phyloP scores from a whole-genome alignment of 2,113 vertebrate species.

The Bungarus multicinctus region DNA sequence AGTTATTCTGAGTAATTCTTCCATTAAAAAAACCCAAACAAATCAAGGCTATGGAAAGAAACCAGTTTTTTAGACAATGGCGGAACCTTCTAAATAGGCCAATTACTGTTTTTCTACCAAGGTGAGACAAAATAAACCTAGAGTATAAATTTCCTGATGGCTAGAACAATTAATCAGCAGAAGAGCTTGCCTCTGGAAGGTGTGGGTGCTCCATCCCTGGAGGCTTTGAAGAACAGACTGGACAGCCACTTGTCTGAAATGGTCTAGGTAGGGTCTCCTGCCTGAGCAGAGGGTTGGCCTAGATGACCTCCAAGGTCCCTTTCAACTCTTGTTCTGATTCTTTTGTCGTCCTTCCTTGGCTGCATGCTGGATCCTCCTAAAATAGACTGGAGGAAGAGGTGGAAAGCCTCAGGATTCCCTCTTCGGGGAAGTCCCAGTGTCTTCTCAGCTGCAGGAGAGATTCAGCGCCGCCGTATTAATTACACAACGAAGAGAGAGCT shows the following conservation, averaged over 20 bases:
- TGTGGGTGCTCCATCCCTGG: background rate
- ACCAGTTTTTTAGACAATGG: too few relatives aligned
- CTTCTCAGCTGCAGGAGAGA: conserved; percentile 52
- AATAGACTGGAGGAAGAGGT: conserved; percentile 51
- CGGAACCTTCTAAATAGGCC: too few relatives aligned
- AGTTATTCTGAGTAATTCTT: too few relatives aligned
- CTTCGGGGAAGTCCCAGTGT: conserved; percentile 44
- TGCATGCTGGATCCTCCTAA: conserved; percentile 42
- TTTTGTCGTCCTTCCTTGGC: conserved; percentile 41
- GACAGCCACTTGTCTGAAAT: background rate
- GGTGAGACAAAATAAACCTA: too few relatives aligned
- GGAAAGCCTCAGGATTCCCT: conserved; percentile 43
- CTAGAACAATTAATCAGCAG: too few relatives aligned
- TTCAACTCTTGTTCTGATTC: background rate
- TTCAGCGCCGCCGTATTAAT: conserved; percentile 50
- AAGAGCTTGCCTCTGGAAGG: too few relatives aligned
- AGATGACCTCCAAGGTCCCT: background rate
- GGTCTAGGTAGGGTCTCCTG: too few relatives aligned
- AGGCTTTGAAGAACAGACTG: background rate
- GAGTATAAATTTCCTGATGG: too few relatives aligned
- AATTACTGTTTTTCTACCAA: too few relatives aligned
- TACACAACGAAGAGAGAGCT: conserved; percentile 50
- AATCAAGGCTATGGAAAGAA: too few relatives aligned
- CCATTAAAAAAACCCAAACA: too few relatives aligned
- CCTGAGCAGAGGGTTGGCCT: background rate